Percentiles rank a stretch among this genome's conserved stretches.
These are phyloP conservation scores for Corythoichthys intestinalis DNA, from an alignment of 2,113 vertebrate species.

Conservation along the genomic window DNA sequence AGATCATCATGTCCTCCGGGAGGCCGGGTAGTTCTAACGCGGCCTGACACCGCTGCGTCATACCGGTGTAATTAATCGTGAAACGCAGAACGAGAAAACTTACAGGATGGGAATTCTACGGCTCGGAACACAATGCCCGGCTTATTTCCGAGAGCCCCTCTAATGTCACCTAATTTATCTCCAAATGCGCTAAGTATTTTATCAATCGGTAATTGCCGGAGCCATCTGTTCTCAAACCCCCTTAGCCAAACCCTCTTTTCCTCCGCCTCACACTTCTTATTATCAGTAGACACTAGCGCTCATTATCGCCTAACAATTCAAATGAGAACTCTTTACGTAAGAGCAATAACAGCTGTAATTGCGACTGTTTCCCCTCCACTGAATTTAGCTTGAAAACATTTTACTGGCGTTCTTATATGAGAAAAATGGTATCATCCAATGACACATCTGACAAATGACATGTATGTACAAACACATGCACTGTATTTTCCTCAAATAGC, in stretches of 20 bases:
- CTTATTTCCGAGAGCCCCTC: constrained; percentile 23
- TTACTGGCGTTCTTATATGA: neutral
- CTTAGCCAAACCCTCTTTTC: constrained; percentile 20
- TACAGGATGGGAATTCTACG: constrained; percentile 15
- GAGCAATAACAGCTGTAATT: constrained; percentile 8
- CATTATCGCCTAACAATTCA: constrained; percentile 26
- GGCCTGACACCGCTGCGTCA: constrained; percentile 6
- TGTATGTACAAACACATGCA: too few relatives aligned
- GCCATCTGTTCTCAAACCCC: constrained; percentile 47
- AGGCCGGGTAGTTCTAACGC: neutral
- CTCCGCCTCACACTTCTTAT: constrained; percentile 33
- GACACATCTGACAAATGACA: neutral
- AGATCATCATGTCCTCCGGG: constrained; percentile 9
- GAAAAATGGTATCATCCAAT: neutral
- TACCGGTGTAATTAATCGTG: constrained; percentile 15
- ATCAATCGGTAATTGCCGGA: constrained; percentile 43
- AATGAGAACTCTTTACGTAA: constrained; percentile 29
- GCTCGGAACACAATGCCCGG: constrained; percentile 15
- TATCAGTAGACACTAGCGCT: constrained; percentile 34
- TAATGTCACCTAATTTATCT: constrained; percentile 38
- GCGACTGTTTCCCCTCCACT: neutral
- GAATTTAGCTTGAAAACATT: neutral
- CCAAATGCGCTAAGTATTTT: constrained; percentile 30
- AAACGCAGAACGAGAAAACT: constrained; percentile 13
- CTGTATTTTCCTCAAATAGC: neutral